Evolutionary conservation across 1,140 invertebrate species (phyloP), one percentile per base, ranked within the genome.

Genomic region (Spodoptera litura): DNA sequence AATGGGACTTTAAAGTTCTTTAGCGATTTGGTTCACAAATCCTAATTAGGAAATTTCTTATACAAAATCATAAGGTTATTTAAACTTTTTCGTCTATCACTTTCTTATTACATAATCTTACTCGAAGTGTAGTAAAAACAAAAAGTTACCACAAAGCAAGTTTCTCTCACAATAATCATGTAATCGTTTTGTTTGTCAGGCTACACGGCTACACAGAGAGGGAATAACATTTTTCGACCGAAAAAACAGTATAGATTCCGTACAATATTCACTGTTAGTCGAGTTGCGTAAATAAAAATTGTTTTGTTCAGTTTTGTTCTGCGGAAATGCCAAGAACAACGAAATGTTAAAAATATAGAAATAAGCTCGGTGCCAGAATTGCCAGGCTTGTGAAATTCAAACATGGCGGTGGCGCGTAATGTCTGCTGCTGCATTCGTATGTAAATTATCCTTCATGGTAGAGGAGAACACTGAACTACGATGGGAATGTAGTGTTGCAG

Each of bases 261-360:
- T 71, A 56, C 12, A 15, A 49, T 49, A 71, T 71, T 64, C 52
- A 11, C 68, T 71, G 27, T 52, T 71, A 25, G 66, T 56, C 38
- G 53, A 56, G 68, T 56, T n/a, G 68, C 68, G 68, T 71, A 53
- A 52, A 56, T 56, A 56, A 38, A 71, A 35, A 56, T 71, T 56
- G 68, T 51, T 71, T 71, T 71, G 68, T 71, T 71, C 68, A 31
- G 52, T 71, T 71, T 71, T 71, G 38, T 53, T 56, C 66, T 70
- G 66, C 52, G 68, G 68, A 71, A 56, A 71, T 56, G 68, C 52
- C 27, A 71, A 71, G 27, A 71, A 71, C 68, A 71, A 31, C 10
- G 52, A 56, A 71, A 55, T 56, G 68, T 71, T 56, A 31, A 27
- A 71, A 73, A 73, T 73, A 59, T 56, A 59, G 55, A 59, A 44